Base-by-base conservation (phyloP, 2,797 vertebrate species). In the Chiloscyllium punctatum region DNA sequence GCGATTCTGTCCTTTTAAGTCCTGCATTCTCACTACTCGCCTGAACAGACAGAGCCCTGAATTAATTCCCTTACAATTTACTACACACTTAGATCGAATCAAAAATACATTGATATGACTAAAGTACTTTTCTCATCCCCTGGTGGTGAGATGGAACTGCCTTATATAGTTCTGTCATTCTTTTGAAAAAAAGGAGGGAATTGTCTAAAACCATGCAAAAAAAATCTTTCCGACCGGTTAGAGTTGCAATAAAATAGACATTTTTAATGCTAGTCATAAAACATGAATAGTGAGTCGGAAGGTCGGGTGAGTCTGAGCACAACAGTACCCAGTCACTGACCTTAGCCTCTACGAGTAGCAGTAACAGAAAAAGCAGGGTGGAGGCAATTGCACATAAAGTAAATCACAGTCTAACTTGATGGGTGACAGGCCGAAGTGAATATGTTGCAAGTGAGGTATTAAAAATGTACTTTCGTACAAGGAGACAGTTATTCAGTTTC, bases 1-100 rank as follows among this genome's bases (percentile, higher is more conserved):
- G 94, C 51, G 71, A 72, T 95, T 95, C 71, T n/a, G 4, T 95
- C 71, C 90, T 69, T 92, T 92, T 42, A 69, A 69, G 62, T 68
- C 90, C n/a, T 2, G n/a, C 66, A 42, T 92, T 92, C 66, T 33
- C 11, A 1, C 16, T 95, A 42, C 69, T 74, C 48, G 51, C 69
- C 42, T 21, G 48, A 37, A 74, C 71, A 51, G 92, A 69, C 71
- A 53, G 27, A 72, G 16, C 42, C 30, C 48, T 25, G 74, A 74
- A 74, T 53, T 42, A 42, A 94, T 21, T 71, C 92, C 5, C 92
- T 42, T 42, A 69, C n/a, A 15, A 48, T 53, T 74, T 74, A 51
- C 71, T 37, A 69, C 23, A 92, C 42, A 92, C 23, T 25, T 42
- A n/a, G 66, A 0, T 9, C 90, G 7, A 69, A 37, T 37, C 57